Base-by-base conservation (phyloP, 1,140 invertebrate genomes). In the Drosophila erecta region DNA sequence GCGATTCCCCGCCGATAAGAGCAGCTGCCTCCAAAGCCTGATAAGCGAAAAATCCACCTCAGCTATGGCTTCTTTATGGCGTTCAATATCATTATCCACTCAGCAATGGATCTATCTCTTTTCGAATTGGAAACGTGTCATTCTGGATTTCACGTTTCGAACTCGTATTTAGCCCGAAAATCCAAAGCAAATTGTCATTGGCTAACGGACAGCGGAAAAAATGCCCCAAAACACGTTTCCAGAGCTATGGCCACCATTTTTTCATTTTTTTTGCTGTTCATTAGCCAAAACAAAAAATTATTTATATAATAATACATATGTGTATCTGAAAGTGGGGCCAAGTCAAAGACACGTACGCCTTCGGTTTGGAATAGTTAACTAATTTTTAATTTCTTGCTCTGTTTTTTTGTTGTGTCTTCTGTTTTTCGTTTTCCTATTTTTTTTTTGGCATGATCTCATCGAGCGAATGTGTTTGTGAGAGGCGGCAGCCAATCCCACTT, bases 261-360 rank as follows among this genome's bases (percentile, higher is more conserved):
- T 75, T 54, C 46, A 65, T 60, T 83, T 89, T 84, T 87, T 71
- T 57, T 46, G 69, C 60, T 46, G 20, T 46, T 50, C n/a, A 50
- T 50, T 53, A 14, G 55, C 37, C 44, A 78, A 61, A 80, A 75
- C 70, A 35, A 33, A 70, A 35, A 35, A 30, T n/a, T n/a, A 43
- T 57, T 81, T 71, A 71, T 71, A 70, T 71, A 71, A 70, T 20
- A n/a, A 30, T 35, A 35, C 6, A 38, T 14, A 47, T 33, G 35
- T 65, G 41, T 57, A 35, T 56, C 43, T 57, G 49, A 54, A 53
- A 62, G 49, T 62, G 51, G 46, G 33, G 66, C 50, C 61, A 69
- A 64, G 51, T 59, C 70, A 27, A 77, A 69, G 79, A 87, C 81
- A 86, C 81, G 81, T 86, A 86, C 76, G 74, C 62, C 71, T 67